Conservation (phyloP, 1,140 invertebrate genomes). For the Cydia splendana region DNA sequence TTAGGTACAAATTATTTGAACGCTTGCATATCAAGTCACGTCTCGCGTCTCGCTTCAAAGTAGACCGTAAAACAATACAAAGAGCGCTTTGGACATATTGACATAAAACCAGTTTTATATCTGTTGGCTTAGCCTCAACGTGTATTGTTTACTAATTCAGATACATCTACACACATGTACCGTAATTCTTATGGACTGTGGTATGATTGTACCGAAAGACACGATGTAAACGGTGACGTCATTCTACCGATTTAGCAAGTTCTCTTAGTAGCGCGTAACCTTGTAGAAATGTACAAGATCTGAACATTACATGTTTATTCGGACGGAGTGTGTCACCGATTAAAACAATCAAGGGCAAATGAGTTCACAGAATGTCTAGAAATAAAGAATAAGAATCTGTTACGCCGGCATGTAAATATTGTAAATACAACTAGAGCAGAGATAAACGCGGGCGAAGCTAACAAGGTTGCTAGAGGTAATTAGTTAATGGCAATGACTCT, state of each 20-base stretch:
- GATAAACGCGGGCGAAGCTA: constrained; percentile 13
- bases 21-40: constrained; percentile 1
- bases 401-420: too few species aligned
- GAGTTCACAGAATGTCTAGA: too few species aligned
- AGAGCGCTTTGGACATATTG: constrained; percentile 13
- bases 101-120: constrained; percentile 32
- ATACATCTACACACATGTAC: constrained; percentile 34
- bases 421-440: not conserved
- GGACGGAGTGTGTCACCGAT: not conserved
- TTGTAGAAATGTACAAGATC: not conserved
- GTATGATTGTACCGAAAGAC: not conserved
- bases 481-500: constrained; percentile 48
- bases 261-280: constrained; percentile 7
- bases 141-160: constrained; percentile 41
- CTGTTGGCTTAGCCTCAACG: constrained; percentile 15
- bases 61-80: constrained; percentile 10
- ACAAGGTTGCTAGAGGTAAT: constrained; percentile 39
- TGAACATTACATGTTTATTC: not conserved
- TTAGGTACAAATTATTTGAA: not conserved
- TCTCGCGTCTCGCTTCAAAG: not conserved
- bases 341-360: not conserved
- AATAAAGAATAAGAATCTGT: too few species aligned
- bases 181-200: not conserved
- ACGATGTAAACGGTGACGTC: constrained; percentile 2
- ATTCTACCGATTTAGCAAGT: constrained; percentile 5